Conservation (phyloP, 2,888 invertebrate genomes). For the Drosophila subquinaria region DNA sequence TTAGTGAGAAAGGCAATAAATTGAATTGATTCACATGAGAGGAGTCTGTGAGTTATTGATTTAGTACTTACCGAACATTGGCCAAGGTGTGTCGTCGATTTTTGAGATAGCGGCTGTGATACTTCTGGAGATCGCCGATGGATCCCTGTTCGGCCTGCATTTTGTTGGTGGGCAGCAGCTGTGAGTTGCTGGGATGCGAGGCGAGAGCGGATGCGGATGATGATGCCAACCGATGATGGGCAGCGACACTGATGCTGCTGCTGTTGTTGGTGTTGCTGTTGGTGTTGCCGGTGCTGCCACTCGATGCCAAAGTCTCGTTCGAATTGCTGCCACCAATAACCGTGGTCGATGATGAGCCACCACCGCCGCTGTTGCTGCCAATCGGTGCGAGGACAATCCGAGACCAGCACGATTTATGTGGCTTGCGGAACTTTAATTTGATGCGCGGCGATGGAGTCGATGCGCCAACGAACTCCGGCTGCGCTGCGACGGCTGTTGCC, state of each 20-base stretch:
- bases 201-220: slow-evolving; percentile 80
- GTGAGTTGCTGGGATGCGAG: slow-evolving; percentile 83
- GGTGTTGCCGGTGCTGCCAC: slow-evolving; percentile 79
- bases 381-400: slow-evolving; percentile 83
- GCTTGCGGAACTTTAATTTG: slow-evolving; percentile 85
- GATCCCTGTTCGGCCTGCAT: slow-evolving; percentile 97
- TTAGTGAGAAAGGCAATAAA: not conserved
- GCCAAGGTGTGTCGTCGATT: slow-evolving; percentile 95
- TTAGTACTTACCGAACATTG: slow-evolving; percentile 93
- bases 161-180: slow-evolving; percentile 87
- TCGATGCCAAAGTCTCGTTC: slow-evolving; percentile 83
- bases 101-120: slow-evolving; percentile 94
- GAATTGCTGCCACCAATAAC: slow-evolving; percentile 82
- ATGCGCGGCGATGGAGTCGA: slow-evolving; percentile 85
- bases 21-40: not conserved
- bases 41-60: not conserved
- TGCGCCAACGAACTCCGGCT: slow-evolving; percentile 59
- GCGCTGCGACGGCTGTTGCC: slow-evolving; percentile 34
- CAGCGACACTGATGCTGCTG: slow-evolving; percentile 78
- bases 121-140: slow-evolving; percentile 95
- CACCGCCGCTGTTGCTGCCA: slow-evolving; percentile 61
- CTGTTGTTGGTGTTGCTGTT: slow-evolving; percentile 77
- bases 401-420: slow-evolving; percentile 84
- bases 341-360: slow-evolving; percentile 65
- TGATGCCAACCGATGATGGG: slow-evolving; percentile 76